Percentiles rank a stretch among this genome's conserved stretches.
These are phyloP conservation scores for Ceuthmochares aereus DNA, from an alignment of 2,113 vertebrate genomes.

Conservation along the genomic window DNA sequence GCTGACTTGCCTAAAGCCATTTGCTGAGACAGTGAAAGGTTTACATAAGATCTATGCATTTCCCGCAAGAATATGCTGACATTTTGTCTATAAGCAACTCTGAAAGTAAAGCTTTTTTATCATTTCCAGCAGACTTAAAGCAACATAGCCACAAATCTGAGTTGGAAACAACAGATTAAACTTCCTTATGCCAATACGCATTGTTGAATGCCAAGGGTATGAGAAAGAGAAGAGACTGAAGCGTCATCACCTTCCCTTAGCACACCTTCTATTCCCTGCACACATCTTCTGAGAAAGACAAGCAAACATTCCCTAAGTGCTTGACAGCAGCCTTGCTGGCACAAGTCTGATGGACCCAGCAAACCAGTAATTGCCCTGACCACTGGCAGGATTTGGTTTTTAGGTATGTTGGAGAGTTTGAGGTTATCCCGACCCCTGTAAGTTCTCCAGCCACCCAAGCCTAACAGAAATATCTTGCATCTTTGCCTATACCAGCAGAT, in stretches of 20 bases:
- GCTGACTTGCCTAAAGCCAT: not conserved
- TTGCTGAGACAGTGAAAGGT: not conserved
- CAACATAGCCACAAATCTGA: not conserved
- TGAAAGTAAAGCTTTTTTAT: not conserved
- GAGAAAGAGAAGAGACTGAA: not conserved
- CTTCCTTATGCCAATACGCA: rapidly evolving
- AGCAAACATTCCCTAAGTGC: not conserved
- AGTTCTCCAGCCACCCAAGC: not conserved
- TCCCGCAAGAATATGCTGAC: not conserved
- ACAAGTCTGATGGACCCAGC: not conserved
- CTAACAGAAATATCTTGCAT: not conserved
- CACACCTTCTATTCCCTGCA: not conserved
- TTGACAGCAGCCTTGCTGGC: not conserved
- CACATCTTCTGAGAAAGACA: not conserved
- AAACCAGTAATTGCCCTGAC: not conserved
- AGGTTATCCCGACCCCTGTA: not conserved
- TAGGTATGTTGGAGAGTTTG: not conserved
- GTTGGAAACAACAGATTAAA: not conserved
- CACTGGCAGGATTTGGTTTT: not conserved
- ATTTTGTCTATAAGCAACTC: not conserved
- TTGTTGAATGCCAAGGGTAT: not conserved
- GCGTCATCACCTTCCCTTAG: not conserved
- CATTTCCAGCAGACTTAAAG: not conserved
- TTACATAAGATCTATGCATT: not conserved
- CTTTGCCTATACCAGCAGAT: not conserved